phyloP scores from a whole-genome alignment of 2,797 vertebrate genomes.

The Lutjanus argentimaculatus region DNA sequence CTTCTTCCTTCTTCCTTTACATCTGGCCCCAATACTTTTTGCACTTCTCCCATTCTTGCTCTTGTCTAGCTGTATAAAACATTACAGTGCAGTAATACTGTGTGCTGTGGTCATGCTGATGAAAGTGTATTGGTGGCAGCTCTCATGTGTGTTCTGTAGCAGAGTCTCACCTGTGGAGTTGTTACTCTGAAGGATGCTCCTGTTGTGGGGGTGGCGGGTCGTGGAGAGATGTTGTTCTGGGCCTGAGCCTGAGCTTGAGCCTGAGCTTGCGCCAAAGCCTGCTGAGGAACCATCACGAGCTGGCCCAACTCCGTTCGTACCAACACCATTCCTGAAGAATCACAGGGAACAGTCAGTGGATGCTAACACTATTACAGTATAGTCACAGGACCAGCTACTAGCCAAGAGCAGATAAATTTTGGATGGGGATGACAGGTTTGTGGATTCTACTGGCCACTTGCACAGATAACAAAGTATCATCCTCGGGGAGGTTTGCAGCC shows the following conservation, averaged over 20 bases:
- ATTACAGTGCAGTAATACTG: background rate
- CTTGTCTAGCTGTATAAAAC: conserved; percentile 11
- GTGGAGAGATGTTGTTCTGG: conserved; percentile 88
- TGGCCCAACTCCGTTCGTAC: conserved; percentile 91
- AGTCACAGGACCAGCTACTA: background rate
- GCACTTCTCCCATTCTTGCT: background rate
- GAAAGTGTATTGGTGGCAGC: background rate
- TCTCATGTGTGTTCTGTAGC: conserved; percentile 1
- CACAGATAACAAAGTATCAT: background rate
- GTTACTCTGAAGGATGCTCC: conserved; percentile 89
- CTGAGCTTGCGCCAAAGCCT: conserved; percentile 89
- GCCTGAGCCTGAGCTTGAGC: conserved; percentile 85
- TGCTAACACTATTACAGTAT: background rate
- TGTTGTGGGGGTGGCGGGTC: conserved; percentile 87
- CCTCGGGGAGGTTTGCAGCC: background rate
- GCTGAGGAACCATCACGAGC: conserved; percentile 92
- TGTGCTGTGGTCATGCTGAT: background rate
- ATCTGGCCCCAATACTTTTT: too few relatives aligned
- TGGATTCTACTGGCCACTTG: background rate
- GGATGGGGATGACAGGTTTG: background rate
- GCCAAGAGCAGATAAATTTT: conserved; percentile 3
- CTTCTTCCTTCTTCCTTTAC: too few relatives aligned
- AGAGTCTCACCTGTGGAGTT: conserved; percentile 87
- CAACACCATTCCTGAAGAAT: conserved; percentile 89
- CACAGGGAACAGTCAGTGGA: conserved; percentile 38